Evolutionary conservation across 2,888 invertebrate species (phyloP).

Genomic region (Troides oblongomaculatus): DNA sequence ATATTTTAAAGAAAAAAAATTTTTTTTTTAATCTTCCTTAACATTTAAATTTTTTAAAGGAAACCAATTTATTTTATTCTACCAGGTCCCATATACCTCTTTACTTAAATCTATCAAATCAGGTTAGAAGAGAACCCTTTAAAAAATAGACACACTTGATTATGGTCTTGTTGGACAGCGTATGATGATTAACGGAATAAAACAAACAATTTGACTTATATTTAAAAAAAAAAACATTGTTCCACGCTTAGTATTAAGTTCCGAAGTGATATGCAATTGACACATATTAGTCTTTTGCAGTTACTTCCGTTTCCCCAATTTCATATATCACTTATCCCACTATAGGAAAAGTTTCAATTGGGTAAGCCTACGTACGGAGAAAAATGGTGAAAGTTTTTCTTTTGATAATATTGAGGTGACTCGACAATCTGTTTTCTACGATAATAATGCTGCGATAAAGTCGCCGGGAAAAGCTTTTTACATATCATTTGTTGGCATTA

Average conservation of each 20-base stretch:
- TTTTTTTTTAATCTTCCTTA: too few species aligned
- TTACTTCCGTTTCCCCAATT: slow-evolving; percentile 35
- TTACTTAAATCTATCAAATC: too few species aligned
- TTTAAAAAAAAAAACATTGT: background rate
- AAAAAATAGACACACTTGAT: too few species aligned
- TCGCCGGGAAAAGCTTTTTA: slow-evolving; percentile 32
- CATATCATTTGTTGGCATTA: slow-evolving; percentile 29
- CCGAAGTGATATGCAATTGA: background rate
- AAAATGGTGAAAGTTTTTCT: slow-evolving; percentile 42
- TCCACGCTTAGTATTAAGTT: background rate
- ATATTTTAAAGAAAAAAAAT: too few species aligned
- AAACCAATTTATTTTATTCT: too few species aligned
- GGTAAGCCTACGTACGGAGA: slow-evolving; percentile 46
- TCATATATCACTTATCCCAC: slow-evolving; percentile 44
- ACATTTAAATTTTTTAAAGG: too few species aligned
- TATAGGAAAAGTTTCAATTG: slow-evolving; percentile 49
- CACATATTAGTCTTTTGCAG: slow-evolving; percentile 28
- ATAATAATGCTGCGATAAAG: slow-evolving; percentile 35
- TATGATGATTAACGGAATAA: too few species aligned
- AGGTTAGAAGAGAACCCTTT: too few species aligned
- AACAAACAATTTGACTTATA: too few species aligned
- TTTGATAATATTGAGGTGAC: slow-evolving; percentile 44
- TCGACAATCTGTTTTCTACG: slow-evolving; percentile 39
- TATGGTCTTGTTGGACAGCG: too few species aligned
- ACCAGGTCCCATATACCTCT: too few species aligned